Percentiles rank a stretch among this genome's conserved stretches.
These are phyloP conservation scores for Melanaphis sacchari DNA, from an alignment of 1,140 invertebrate species.

Conservation along the genomic window DNA sequence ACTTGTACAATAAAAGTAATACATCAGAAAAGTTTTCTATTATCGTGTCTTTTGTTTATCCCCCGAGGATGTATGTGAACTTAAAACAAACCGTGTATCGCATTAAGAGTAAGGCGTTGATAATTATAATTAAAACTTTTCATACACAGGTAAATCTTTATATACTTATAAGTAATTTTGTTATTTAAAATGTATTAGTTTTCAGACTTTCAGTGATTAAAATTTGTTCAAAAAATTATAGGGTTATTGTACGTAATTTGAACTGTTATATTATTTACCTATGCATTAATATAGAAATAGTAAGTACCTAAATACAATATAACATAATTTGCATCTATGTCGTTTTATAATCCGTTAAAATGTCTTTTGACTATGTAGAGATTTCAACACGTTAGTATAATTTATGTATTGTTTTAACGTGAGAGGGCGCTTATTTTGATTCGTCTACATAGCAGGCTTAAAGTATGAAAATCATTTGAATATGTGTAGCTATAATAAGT, in stretches of 20 bases:
- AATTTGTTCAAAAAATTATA: background rate
- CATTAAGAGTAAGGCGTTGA: background rate
- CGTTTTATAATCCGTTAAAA: background rate
- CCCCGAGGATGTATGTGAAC: slow-evolving; percentile 24
- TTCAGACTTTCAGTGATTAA: background rate
- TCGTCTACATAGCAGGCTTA: background rate
- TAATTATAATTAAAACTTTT: slow-evolving; percentile 39
- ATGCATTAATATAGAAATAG: background rate
- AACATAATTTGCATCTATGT: background rate
- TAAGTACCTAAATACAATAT: background rate
- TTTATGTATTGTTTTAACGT: background rate
- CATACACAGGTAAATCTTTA: background rate
- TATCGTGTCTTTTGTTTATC: slow-evolving; percentile 6
- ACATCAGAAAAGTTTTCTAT: slow-evolving; percentile 44
- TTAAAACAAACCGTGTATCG: slow-evolving; percentile 10
- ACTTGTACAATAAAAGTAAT: slow-evolving; percentile 22
- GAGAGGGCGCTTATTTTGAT: background rate
- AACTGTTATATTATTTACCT: background rate
- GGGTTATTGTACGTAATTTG: background rate
- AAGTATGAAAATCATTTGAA: background rate
- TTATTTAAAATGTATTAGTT: background rate
- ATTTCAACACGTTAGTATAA: background rate
- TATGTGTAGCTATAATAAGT: background rate
- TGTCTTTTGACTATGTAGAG: background rate
- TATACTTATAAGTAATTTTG: background rate